phyloP scores from a whole-genome alignment of 2,888 invertebrate species.

The Lycophotia porphyrea region DNA sequence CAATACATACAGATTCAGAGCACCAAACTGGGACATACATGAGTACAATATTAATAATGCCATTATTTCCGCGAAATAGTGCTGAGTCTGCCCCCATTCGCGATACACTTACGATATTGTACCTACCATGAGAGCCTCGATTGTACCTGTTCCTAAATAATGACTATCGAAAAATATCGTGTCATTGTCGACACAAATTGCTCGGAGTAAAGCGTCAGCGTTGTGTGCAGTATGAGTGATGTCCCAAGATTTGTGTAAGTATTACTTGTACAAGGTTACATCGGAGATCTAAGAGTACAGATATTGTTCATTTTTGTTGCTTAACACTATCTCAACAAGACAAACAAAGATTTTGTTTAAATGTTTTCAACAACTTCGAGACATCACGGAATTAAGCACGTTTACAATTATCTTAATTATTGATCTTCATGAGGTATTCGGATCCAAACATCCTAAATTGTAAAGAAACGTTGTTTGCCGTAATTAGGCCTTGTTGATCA shows the following conservation, averaged over 20 bases:
- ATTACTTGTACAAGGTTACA: conserved; percentile 34
- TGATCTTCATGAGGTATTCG: conserved; percentile 7
- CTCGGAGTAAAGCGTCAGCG: conserved; percentile 23
- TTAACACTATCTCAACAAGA: neutral
- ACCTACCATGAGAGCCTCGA: conserved; percentile 11
- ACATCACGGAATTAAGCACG: conserved; percentile 1
- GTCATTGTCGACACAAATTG: conserved; percentile 49
- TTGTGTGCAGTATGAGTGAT: conserved; percentile 37
- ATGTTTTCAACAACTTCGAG: neutral
- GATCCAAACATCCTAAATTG: conserved; percentile 14
- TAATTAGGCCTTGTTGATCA: conserved; percentile 45
- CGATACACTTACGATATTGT: conserved; percentile 41
- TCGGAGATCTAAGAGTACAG: conserved; percentile 6
- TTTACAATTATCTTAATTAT: conserved; percentile 23
- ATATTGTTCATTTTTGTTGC: conserved; percentile 12
- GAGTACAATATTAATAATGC: conserved; percentile 37
- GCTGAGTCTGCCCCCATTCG: conserved; percentile 45
- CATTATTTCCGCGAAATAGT: conserved; percentile 45
- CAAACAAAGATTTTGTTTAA: neutral
- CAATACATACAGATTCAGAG: conserved; percentile 26
- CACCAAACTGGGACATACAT: conserved; percentile 26
- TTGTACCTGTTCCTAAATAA: conserved; percentile 41
- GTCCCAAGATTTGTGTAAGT: conserved; percentile 37
- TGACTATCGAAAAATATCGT: conserved; percentile 47
- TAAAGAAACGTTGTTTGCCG: conserved; percentile 23